These are phyloP conservation scores for Hesperophylax magnus DNA, from an alignment of 1,140 invertebrate genomes.

Conservation along the genomic window DNA sequence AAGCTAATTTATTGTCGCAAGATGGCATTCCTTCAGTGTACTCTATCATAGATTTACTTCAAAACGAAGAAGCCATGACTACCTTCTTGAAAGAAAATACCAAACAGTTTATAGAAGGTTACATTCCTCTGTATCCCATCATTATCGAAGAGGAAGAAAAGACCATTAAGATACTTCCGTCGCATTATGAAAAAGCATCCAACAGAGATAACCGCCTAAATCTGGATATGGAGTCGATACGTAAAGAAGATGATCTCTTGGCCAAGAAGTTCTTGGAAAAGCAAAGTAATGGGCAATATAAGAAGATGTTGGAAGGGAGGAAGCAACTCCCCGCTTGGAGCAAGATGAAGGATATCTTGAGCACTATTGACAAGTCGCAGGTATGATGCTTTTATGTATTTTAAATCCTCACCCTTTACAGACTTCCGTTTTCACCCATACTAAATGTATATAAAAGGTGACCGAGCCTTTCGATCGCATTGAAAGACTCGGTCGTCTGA, in stretches of 20 bases:
- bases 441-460: too few species aligned
- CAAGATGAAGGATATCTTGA: constrained; percentile 77
- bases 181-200: constrained; percentile 75
- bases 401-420: too few species aligned
- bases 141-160: constrained; percentile 62
- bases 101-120: constrained; percentile 70
- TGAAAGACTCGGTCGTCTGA: too few species aligned
- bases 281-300: constrained; percentile 73
- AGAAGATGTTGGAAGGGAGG: constrained; percentile 74
- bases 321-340: constrained; percentile 78
- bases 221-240: constrained; percentile 69
- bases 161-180: constrained; percentile 64
- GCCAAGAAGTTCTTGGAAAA: constrained; percentile 73
- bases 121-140: constrained; percentile 64
- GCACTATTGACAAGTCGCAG: constrained; percentile 75
- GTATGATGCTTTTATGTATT: constrained; percentile 57
- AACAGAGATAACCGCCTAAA: constrained; percentile 68
- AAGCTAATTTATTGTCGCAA: constrained; percentile 74
- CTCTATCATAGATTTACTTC: constrained; percentile 77
- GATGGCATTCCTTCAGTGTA: constrained; percentile 79
- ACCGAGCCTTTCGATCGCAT: too few species aligned
- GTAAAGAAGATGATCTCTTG: constrained; percentile 75
- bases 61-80: constrained; percentile 77
- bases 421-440: too few species aligned
- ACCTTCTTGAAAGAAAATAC: constrained; percentile 72